A percentile compares a stretch with the other conserved stretches of the same genome.
Evolutionary conservation across 2,113 vertebrate species (phyloP).

Genomic region (Notiomystis cincta): DNA sequence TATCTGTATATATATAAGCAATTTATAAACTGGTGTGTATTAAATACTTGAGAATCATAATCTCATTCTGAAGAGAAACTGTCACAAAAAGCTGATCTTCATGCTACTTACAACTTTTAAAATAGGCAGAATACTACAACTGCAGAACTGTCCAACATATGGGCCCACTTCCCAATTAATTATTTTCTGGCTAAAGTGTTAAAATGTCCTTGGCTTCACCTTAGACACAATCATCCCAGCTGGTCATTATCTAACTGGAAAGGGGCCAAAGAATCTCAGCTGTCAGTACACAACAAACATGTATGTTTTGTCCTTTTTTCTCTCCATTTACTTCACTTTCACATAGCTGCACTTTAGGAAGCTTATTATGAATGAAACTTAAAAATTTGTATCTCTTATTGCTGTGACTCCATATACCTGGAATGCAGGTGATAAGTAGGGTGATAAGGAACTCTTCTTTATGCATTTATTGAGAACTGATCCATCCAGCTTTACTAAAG

Average conservation of each 20-base stretch:
- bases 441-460: neutral
- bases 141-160: conserved; percentile 25
- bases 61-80: neutral
- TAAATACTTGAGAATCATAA: neutral
- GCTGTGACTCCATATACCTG: neutral
- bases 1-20: neutral
- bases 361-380: neutral
- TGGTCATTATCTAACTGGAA: conserved; percentile 70
- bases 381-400: neutral
- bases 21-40: neutral
- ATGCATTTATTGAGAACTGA: neutral
- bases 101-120: neutral
- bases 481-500: neutral
- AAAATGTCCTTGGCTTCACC: conserved; percentile 69
- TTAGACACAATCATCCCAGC: conserved; percentile 64
- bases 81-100: neutral
- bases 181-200: conserved; percentile 56
- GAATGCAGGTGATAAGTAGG: neutral
- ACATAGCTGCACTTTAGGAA: neutral
- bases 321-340: neutral
- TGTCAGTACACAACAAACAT: conserved; percentile 30
- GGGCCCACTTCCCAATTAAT: conserved; percentile 57
- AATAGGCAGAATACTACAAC: conserved; percentile 16
- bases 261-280: conserved; percentile 49
- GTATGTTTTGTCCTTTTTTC: neutral